phyloP scores from a whole-genome alignment of 2,113 vertebrate species.

The Hypocryptadius cinnamomeus region DNA sequence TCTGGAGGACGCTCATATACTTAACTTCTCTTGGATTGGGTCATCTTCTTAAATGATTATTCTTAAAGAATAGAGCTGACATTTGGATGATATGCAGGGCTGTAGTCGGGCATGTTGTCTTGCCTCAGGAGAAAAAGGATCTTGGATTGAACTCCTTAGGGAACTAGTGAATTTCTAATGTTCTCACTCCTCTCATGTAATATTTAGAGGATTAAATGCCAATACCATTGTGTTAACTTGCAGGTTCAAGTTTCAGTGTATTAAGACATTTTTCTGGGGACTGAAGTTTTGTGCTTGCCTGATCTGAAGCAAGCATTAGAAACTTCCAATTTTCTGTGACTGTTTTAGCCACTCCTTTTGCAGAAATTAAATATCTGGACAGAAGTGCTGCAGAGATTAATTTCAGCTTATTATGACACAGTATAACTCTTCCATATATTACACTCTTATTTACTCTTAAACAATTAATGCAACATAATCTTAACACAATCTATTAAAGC shows the following conservation, averaged over 20 bases:
- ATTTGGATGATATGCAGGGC: not conserved
- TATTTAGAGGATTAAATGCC: not conserved
- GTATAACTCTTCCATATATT: not conserved
- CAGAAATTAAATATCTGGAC: not conserved
- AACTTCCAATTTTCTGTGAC: not conserved
- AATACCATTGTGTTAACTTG: not conserved
- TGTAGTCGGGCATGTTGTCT: not conserved
- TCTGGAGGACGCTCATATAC: not conserved
- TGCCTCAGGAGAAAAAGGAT: not conserved
- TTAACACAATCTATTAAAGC: not conserved
- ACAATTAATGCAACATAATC: not conserved
- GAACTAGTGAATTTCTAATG: not conserved
- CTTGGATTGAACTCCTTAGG: not conserved
- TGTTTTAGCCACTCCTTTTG: not conserved
- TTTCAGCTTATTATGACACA: not conserved
- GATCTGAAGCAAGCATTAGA: not conserved
- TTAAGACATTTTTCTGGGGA: not conserved
- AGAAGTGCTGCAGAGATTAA: not conserved
- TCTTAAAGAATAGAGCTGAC: not conserved
- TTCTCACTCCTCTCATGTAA: not conserved
- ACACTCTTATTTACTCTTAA: not conserved
- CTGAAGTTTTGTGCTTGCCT: not conserved
- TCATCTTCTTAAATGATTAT: not conserved
- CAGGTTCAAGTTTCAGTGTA: not conserved
- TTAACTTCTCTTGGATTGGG: not conserved